A percentile compares a stretch with the other conserved stretches of the same genome.
These are phyloP conservation scores for Carettochelys insculpta DNA, from an alignment of 2,113 vertebrate species.

Conservation along the genomic window DNA sequence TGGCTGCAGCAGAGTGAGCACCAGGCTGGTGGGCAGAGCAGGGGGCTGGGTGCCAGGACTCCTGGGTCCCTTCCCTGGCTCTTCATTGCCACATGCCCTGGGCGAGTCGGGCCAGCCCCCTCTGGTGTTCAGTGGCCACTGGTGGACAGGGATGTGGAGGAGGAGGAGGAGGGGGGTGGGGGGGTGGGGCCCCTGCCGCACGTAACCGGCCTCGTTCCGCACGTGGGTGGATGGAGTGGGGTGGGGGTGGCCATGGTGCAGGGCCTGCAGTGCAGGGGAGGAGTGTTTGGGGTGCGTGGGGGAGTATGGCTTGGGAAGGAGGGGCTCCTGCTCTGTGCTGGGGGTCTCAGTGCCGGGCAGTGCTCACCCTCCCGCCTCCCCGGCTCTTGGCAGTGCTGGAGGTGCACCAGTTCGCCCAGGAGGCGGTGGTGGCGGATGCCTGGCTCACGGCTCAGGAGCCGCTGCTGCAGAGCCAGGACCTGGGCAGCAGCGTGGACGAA, in stretches of 20 bases:
- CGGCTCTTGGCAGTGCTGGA: constrained; percentile 83
- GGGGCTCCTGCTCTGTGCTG: no score
- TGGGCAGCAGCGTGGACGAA: constrained; percentile 92
- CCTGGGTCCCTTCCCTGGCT: not conserved
- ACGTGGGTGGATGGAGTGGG: no score
- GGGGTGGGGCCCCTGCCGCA: no score
- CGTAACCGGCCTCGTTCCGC: no score
- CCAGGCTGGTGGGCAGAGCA: not conserved
- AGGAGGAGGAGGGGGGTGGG: no score
- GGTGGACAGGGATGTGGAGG: not conserved
- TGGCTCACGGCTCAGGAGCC: constrained; percentile 95
- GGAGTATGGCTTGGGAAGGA: no score
- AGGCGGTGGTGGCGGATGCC: constrained; percentile 92
- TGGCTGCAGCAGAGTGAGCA: constrained; percentile 91
- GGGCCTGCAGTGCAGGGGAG: no score
- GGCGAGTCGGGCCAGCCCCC: not conserved
- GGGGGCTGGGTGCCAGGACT: not conserved
- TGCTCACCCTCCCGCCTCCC: not conserved
- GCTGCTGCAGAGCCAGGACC: constrained; percentile 87
- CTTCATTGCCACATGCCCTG: not conserved
- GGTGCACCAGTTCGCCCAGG: constrained; percentile 96
- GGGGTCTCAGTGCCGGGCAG: no score
- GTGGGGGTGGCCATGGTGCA: no score
- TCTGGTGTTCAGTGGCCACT: not conserved
- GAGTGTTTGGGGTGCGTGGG: no score